Evolutionary conservation across 2,888 invertebrate genomes (phyloP).

Genomic region (Julus scandinavius): DNA sequence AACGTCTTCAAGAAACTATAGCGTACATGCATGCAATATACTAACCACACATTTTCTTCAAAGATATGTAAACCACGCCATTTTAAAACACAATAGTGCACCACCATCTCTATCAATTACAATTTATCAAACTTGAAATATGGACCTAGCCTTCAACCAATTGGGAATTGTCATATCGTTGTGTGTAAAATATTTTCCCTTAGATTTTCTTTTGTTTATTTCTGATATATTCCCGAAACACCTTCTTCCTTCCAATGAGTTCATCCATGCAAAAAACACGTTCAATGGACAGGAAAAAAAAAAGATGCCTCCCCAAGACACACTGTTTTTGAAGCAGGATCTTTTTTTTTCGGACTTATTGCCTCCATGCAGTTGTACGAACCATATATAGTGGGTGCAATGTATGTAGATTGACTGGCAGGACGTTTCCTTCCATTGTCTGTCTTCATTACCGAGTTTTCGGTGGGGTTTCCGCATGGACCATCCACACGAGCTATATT

Average conservation of each 20-base stretch:
- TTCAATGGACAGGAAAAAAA: not conserved
- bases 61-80: too few relatives aligned
- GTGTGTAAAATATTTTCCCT: too few relatives aligned
- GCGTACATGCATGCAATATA: too few relatives aligned
- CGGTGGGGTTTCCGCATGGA: not conserved
- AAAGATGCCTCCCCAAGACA: not conserved
- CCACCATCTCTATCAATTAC: too few relatives aligned
- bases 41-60: too few relatives aligned
- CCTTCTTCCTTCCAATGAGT: not conserved
- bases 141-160: too few relatives aligned
- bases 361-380: not conserved
- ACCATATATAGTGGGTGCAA: not conserved
- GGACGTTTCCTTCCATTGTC: constrained; percentile 5
- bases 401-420: not conserved
- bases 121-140: too few relatives aligned
- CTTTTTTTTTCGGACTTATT: not conserved
- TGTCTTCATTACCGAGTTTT: not conserved
- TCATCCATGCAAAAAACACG: not conserved
- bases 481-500: not conserved
- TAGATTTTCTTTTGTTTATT: too few relatives aligned
- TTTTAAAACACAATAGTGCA: too few relatives aligned
- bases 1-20: too few relatives aligned
- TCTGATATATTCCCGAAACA: not conserved
- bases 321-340: not conserved
- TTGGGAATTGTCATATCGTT: too few relatives aligned